Percentiles rank a stretch among this genome's conserved stretches.
These are phyloP conservation scores for Papilio polyxenes DNA, from an alignment of 1,140 invertebrate species.

Conservation along the genomic window DNA sequence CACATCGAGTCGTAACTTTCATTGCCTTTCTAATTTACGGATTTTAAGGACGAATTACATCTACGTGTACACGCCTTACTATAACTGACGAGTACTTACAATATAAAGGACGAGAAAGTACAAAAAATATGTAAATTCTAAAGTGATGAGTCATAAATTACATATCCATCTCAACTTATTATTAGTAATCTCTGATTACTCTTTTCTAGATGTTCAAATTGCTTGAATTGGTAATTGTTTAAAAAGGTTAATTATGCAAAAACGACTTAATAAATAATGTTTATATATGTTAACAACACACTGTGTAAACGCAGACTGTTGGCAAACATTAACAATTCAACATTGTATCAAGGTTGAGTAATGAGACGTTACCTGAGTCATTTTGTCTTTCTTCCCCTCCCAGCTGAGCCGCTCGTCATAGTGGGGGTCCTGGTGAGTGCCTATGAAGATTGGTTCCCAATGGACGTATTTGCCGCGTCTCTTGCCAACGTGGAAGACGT, in stretches of 20 bases:
- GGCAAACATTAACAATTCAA: slow-evolving; percentile 8
- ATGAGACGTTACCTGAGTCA: slow-evolving; percentile 89
- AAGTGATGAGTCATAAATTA: too few species aligned
- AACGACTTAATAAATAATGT: too few species aligned
- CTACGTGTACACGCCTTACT: not conserved
- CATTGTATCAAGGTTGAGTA: not conserved
- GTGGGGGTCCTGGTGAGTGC: slow-evolving; percentile 91
- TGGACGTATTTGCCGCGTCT: slow-evolving; percentile 88
- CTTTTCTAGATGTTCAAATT: not conserved
- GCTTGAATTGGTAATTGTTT: not conserved
- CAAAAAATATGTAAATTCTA: too few species aligned
- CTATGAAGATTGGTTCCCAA: slow-evolving; percentile 96
- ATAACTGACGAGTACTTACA: not conserved
- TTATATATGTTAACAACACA: too few species aligned
- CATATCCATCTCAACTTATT: too few species aligned
- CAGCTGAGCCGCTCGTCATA: slow-evolving; percentile 94
- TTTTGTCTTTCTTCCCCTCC: slow-evolving; percentile 95
- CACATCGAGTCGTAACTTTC: not conserved
- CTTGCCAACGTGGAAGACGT: slow-evolving; percentile 92
- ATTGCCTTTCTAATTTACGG: not conserved
- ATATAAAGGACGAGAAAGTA: not conserved
- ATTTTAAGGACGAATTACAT: slow-evolving; percentile 3
- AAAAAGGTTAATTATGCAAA: not conserved
- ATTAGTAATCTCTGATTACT: too few species aligned
- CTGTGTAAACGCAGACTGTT: not conserved